phyloP scores from a whole-genome alignment of 1,140 invertebrate genomes.

The Plodia interpunctella region DNA sequence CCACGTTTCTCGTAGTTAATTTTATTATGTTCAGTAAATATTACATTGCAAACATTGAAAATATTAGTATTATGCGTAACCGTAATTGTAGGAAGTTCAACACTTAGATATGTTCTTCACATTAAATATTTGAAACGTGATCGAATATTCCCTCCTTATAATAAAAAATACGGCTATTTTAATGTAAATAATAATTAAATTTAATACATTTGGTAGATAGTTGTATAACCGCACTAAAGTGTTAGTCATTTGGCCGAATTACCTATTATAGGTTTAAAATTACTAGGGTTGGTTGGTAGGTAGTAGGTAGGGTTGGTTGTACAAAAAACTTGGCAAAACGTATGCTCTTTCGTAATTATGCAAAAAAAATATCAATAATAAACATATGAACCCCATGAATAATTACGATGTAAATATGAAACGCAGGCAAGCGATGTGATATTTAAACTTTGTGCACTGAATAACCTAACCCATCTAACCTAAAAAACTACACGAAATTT shows the following conservation, averaged over 20 bases:
- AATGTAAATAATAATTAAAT: slow-evolving; percentile 23
- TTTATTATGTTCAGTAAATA: background rate
- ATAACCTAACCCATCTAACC: too few species aligned
- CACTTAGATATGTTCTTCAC: background rate
- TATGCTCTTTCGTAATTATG: too few species aligned
- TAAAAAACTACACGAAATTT: background rate
- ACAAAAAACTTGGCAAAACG: too few species aligned
- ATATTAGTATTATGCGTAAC: background rate
- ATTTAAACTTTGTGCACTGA: too few species aligned
- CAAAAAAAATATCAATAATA: background rate
- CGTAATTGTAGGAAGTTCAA: background rate
- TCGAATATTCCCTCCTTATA: slow-evolving; percentile 15
- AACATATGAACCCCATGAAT: too few species aligned
- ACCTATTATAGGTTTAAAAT: slow-evolving; percentile 14
- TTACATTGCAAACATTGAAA: too few species aligned
- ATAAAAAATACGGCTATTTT: slow-evolving; percentile 16
- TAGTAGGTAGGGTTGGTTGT: too few species aligned
- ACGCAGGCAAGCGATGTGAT: too few species aligned
- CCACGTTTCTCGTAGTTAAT: slow-evolving; percentile 4
- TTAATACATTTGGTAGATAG: slow-evolving; percentile 41
- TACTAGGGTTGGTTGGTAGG: too few species aligned
- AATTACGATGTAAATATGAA: too few species aligned
- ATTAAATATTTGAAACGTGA: slow-evolving; percentile 7
- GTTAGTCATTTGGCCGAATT: slow-evolving; percentile 27
- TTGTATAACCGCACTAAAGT: slow-evolving; percentile 18